Evolutionary conservation across 2,888 invertebrate species (phyloP).

Genomic region (Plagiodera versicolora): DNA sequence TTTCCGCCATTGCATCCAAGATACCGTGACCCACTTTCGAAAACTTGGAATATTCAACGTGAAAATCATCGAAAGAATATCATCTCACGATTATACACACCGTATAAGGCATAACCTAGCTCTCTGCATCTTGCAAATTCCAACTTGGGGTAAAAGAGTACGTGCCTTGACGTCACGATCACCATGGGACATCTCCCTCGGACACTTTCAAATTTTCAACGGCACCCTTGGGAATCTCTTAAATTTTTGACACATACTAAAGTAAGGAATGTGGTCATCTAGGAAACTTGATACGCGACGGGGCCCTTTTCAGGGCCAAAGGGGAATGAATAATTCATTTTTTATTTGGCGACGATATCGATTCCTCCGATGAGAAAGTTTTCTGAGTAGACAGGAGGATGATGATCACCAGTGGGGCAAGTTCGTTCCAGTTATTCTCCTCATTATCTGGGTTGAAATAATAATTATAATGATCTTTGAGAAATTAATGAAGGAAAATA

Average conservation of each 20-base stretch:
- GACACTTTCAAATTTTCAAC: conserved; percentile 57
- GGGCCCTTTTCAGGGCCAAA: conserved; percentile 30
- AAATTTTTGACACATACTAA: conserved; percentile 58
- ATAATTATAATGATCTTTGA: no score
- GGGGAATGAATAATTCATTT: conserved; percentile 39
- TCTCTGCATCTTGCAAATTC: background rate
- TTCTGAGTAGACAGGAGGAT: background rate
- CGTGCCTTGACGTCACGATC: conserved; percentile 47
- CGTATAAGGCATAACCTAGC: background rate
- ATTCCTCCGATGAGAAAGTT: conserved; percentile 1
- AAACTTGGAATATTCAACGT: no score
- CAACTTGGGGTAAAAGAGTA: background rate
- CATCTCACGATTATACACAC: conserved; percentile 1
- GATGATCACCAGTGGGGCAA: background rate
- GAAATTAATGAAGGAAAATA: no score
- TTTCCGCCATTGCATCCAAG: no score
- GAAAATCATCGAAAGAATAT: no score
- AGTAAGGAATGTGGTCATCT: conserved; percentile 55
- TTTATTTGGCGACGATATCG: conserved; percentile 25
- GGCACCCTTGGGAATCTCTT: conserved; percentile 55
- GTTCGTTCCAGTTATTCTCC: no score
- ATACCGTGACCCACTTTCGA: no score
- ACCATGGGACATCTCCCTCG: conserved; percentile 54
- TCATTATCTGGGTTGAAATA: no score
- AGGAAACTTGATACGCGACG: conserved; percentile 48